Base-by-base conservation (phyloP, 2,888 invertebrate genomes). In the Melanophora roralis region DNA sequence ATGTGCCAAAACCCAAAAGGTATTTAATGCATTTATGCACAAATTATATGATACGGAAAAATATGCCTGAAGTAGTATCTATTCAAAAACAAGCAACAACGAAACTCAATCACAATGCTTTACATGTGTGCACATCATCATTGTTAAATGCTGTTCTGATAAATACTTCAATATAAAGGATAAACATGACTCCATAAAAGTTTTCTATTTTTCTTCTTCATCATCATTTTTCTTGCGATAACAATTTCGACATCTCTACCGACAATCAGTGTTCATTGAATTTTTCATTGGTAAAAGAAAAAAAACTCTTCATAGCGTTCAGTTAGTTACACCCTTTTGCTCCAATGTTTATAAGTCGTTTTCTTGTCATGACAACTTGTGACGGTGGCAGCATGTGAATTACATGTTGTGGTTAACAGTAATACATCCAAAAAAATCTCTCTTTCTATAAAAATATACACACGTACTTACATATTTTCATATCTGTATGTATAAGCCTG, bases 31-130 rank as follows among this genome's bases (percentile, higher is more conserved):
- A 34, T 73, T 69, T 64, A 38, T 16, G 53, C 36, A 60, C 23
- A 69, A 74, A 78, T 73, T 75, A 69, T 49, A 69, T 78, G 68
- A 74, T 78, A 69, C 57, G 68, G 36, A 74, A 49, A 71, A 57
- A 69, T 51, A 38, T 57, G 81, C 82, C 75, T 78, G 82, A 83
- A 83, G 76, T 82, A 82, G 82, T 27, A 27, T 83, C 83, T 83
- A 83, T 82, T 83, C 80, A 77, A 75, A 76, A 82, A 80, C 71
- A 80, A 75, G 34, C 62, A 53, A n/a, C 65, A n/a, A 53, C 45
- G 47, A 53, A 57, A 23, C 16, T 38, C 65, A 19, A 14, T n/a
- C 12, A 32, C 47, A 36, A 27, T 3, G 27, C 27, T 6, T 6
- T 5, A 27, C 27, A 27, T 27, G 27, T 27, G 27, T 27, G 3